Base-by-base conservation (phyloP, 1,140 invertebrate species). In the Hormaphis cornu region DNA sequence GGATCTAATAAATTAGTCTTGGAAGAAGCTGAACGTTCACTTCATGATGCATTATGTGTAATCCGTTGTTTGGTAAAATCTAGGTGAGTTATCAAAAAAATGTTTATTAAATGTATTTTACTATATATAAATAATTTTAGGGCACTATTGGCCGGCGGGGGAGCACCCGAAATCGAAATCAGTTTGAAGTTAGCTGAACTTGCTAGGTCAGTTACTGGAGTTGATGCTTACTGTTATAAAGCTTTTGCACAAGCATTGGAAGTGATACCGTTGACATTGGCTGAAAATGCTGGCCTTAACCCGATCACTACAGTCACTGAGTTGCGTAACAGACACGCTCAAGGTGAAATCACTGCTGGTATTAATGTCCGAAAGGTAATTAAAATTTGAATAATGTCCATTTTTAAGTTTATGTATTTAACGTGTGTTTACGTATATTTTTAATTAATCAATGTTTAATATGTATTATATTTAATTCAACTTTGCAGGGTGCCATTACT, bases 241-340 rank as follows among this genome's bases (percentile, higher is more conserved):
- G 95, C 93, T 1, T 99, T 93, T 82, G 94, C 96, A 9, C 91
- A 97, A 77, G 94, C 97, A 1, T 81, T 99, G 24, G 95, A 98
- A 81, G 88, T 99, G 4, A 92, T 99, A 76, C 97, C 97, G 3
- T 96, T 89, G 58, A 99, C 97, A 3, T 81, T 99, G 61, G 94
- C 97, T n/a, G 97, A 99, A 81, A 99, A 99, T 80, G 96, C 97
- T 26, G 97, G 97, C n/a, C 81, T 99, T 2, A 98, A 97, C 81
- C 90, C 97, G 0, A 98, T 99, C 77, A 79, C 90, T 54, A 98
- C 96, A 1, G 96, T 99, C 1, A 99, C 97, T 0, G 95, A 98
- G 79, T 82, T 99, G 61, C 85, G 97, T 69, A 97, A 94, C 76
- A 84, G 90, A 75, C 96, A 99, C 80, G 93, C 93, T 1, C 82